Percentiles rank a stretch among this genome's conserved stretches.
Conservation (phyloP, 1,140 invertebrate species). For the Sminthurides bifidus region DNA sequence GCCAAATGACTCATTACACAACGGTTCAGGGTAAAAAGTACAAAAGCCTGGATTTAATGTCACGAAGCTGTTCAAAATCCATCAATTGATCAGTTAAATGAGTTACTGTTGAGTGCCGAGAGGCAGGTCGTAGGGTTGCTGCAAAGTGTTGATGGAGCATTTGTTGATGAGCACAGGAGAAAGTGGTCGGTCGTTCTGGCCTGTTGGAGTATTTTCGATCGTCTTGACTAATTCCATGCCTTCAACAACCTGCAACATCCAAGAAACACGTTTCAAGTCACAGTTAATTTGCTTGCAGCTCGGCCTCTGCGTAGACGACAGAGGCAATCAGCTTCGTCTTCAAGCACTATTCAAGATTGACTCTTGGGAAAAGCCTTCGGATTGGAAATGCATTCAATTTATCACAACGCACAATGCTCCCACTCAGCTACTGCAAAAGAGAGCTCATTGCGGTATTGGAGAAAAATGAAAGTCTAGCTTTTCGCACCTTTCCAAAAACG, state of each 20-base stretch:
- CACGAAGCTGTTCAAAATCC: conserved; percentile 13
- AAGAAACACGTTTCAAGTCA: background rate
- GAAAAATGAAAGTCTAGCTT: background rate
- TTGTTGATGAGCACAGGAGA: conserved; percentile 51
- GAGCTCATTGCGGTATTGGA: background rate
- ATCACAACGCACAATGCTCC: background rate
- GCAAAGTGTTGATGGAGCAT: conserved; percentile 34
- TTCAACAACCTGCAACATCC: conserved; percentile 47
- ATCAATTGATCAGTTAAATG: conserved; percentile 10
- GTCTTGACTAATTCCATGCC: conserved; percentile 74
- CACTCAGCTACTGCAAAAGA: background rate
- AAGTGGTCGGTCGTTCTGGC: conserved; percentile 56
- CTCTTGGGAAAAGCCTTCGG: background rate
- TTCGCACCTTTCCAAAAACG: conserved; percentile 78
- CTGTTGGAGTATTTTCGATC: conserved; percentile 68
- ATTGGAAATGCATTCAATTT: background rate
- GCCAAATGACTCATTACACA: background rate
- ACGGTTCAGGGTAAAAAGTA: conserved; percentile 37
- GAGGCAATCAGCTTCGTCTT: background rate
- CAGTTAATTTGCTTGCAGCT: background rate
- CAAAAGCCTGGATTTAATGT: conserved; percentile 1
- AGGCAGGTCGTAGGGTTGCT: conserved; percentile 42
- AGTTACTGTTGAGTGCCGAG: conserved; percentile 5
- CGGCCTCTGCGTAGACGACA: no score
- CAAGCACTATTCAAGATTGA: background rate